Evolutionary conservation across 2,113 vertebrate species (phyloP).

Genomic region (Enhydra lutris): DNA sequence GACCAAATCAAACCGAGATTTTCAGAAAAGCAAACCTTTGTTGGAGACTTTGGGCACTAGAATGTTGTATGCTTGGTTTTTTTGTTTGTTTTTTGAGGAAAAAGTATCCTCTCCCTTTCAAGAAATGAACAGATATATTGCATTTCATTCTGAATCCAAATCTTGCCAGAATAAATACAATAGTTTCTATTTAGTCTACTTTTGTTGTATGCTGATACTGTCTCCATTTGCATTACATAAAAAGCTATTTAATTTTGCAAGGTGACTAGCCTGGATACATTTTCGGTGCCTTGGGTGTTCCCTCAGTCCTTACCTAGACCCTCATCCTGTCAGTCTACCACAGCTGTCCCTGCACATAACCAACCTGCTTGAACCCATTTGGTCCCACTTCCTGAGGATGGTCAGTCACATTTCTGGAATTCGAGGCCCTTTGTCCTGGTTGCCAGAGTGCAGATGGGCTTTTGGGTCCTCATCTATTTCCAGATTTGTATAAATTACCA

Average conservation of each 20-base stretch:
- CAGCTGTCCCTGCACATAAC: not conserved
- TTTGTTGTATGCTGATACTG: not conserved
- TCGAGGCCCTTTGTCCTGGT: not conserved
- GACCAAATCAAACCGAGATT: conserved; percentile 51
- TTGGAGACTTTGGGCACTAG: not conserved
- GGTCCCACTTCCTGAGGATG: not conserved
- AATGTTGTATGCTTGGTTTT: not conserved
- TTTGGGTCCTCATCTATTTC: not conserved
- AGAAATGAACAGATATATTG: not conserved
- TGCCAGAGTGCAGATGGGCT: not conserved
- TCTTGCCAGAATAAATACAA: not conserved
- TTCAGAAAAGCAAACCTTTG: conserved; percentile 46
- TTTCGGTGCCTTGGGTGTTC: not conserved
- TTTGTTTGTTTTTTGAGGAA: not conserved
- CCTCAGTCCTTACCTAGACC: not conserved
- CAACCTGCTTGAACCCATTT: not conserved
- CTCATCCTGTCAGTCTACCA: no score
- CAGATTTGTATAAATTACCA: not conserved
- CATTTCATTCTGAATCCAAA: conserved; percentile 16
- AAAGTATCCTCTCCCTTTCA: conserved; percentile 5
- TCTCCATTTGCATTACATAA: not conserved
- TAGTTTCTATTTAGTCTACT: not conserved
- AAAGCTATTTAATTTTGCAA: not conserved
- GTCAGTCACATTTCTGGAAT: not conserved
- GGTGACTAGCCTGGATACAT: not conserved